A percentile compares a stretch with the other conserved stretches of the same genome.
These are phyloP conservation scores for Parnassius smintheus DNA, from an alignment of 2,888 invertebrate genomes.

Conservation along the genomic window DNA sequence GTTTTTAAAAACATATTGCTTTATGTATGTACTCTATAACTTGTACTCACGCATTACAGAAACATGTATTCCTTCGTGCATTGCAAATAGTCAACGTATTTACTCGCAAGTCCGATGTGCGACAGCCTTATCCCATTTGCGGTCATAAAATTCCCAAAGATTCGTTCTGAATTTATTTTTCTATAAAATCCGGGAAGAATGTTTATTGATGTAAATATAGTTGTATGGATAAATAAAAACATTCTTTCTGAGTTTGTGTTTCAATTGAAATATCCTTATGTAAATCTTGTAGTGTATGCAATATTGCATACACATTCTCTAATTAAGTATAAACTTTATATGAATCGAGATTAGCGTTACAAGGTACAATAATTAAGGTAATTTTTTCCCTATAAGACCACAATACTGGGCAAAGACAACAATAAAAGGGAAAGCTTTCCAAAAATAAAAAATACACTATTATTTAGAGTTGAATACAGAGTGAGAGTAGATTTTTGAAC, in stretches of 20 bases:
- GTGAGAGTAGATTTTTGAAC: no score
- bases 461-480: no score
- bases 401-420: no score
- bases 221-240: conserved; percentile 29
- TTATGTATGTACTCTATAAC: background rate
- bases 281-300: no score
- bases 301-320: no score
- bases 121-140: conserved; percentile 23
- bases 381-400: no score
- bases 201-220: conserved; percentile 31
- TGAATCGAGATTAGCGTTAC: no score
- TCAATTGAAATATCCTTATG: conserved; percentile 5
- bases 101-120: conserved; percentile 7
- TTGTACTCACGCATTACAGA: background rate
- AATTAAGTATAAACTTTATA: no score
- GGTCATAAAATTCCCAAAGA: conserved; percentile 27
- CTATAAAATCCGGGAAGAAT: conserved; percentile 32
- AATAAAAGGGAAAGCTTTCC: no score
- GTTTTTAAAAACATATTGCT: background rate
- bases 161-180: conserved; percentile 32
- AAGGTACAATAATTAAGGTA: no score
- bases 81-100: background rate
- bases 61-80: background rate
- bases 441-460: no score
- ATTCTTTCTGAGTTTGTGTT: conserved; percentile 30